A percentile compares a stretch with the other conserved stretches of the same genome.
phyloP scores from a whole-genome alignment of 2,888 invertebrate genomes.

The Agrypnus murinus region DNA sequence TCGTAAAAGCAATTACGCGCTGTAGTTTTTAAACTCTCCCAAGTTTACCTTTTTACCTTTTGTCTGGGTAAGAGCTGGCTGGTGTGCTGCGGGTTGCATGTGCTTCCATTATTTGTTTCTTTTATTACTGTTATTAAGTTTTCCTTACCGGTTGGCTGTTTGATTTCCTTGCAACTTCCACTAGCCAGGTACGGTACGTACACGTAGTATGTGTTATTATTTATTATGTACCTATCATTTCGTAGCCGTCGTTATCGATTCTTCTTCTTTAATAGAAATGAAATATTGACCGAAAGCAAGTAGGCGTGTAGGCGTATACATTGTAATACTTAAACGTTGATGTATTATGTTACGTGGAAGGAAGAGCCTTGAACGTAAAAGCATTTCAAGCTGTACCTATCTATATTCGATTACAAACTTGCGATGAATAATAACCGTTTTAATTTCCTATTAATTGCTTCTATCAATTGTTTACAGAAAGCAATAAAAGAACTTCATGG shows the following conservation, averaged over 20 bases:
- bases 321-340: too few relatives aligned
- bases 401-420: too few relatives aligned
- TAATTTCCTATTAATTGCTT: too few relatives aligned
- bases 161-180: constrained; percentile 22
- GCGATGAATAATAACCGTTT: too few relatives aligned
- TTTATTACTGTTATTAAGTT: constrained; percentile 33
- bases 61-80: constrained; percentile 31
- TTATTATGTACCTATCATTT: constrained; percentile 1
- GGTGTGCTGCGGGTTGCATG: constrained; percentile 28
- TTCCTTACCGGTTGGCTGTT: constrained; percentile 9
- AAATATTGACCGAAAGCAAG: too few relatives aligned
- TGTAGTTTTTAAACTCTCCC: constrained; percentile 48
- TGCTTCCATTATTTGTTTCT: constrained; percentile 30
- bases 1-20: constrained; percentile 55
- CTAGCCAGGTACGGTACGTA: not conserved
- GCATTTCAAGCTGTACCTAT: too few relatives aligned
- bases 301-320: too few relatives aligned
- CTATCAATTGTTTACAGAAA: too few relatives aligned
- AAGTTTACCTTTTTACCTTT: constrained; percentile 23
- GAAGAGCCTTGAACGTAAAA: too few relatives aligned
- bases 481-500: too few relatives aligned
- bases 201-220: constrained; percentile 7
- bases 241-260: not conserved
- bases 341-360: too few relatives aligned
- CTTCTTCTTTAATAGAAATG: not conserved